Base-by-base conservation (phyloP, 2,113 vertebrate species). In the Cervus canadensis region DNA sequence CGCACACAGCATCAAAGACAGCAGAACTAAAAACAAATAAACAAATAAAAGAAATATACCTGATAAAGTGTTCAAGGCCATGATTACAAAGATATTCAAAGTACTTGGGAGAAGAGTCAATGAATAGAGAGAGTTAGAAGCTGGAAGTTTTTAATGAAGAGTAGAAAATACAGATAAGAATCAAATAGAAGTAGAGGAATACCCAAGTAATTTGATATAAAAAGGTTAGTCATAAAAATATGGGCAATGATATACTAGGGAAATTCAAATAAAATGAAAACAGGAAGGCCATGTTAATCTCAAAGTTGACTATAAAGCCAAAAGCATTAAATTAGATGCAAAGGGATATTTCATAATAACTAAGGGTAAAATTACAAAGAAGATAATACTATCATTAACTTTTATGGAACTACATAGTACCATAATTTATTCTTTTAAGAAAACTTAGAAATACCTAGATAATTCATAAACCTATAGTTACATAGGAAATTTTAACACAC, bases 201-300 rank as follows among this genome's bases (percentile, higher is more conserved):
- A 64, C 40, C 28, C 57, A 87, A 90, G 56, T 78, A 93, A 93
- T 43, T 52, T 28, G 40, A 74, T 26, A 82, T 8, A 54, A 87
- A 81, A 81, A 40, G 3, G 2, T 64, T 48, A 87, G 19, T 71
- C 4, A 60, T 84, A 89, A 93, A 91, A 97, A 90, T 45, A 74
- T 52, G 54, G 11, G 40, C 50, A 92, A 92, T 78, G 7, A 74
- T 54, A 87, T 45, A 82, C 23, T 17, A 76, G 30, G 16, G 7
- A 95, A 89, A 94, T 76, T 71, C 33, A 89, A 85, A 85, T 95
- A 62, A 83, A 95, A 88, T 85, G 33, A 88, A 89, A 95, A 64
- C 3, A 79, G 21, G 25, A 85, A 89, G 19, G 25, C 25, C 16
- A 71, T 43, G 60, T 87, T 60, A 64, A 62, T 84, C 28, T 91